Conservation (phyloP, 2,113 vertebrate species). For the Ranitomeya variabilis region DNA sequence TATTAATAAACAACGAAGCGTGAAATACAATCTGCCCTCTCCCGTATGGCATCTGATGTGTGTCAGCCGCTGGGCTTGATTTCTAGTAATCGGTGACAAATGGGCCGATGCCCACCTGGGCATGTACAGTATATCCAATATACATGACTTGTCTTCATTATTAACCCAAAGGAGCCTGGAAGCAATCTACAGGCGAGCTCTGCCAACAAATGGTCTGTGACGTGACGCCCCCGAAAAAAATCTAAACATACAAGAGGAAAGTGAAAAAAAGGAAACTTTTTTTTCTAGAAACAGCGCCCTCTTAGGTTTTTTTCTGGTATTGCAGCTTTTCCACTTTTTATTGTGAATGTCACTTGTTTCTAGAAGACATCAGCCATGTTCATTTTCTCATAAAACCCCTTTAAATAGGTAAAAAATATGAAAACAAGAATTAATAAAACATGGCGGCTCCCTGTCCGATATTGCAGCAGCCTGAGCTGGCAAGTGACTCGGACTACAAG, state of each 20-base stretch:
- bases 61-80: constrained; percentile 62
- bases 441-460: too few relatives aligned
- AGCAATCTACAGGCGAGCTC: constrained; percentile 59
- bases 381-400: too few relatives aligned
- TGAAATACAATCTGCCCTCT: constrained; percentile 72
- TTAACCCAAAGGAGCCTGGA: constrained; percentile 61
- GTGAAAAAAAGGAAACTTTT: not conserved
- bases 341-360: too few relatives aligned
- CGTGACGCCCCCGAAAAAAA: not conserved
- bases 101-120: constrained; percentile 62
- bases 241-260: not conserved
- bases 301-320: too few relatives aligned
- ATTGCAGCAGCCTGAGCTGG: too few relatives aligned
- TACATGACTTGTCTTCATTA: constrained; percentile 21
- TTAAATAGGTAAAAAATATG: too few relatives aligned
- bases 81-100: constrained; percentile 63
- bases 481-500: too few relatives aligned
- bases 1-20: constrained; percentile 60
- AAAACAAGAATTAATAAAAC: too few relatives aligned
- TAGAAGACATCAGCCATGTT: too few relatives aligned
- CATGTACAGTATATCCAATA: constrained; percentile 56
- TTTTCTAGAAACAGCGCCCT: too few relatives aligned
- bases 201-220: constrained; percentile 63
- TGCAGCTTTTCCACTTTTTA: too few relatives aligned
- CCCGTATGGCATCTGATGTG: constrained; percentile 60